phyloP scores from a whole-genome alignment of 1,140 invertebrate species.

The Saccostrea echinata region DNA sequence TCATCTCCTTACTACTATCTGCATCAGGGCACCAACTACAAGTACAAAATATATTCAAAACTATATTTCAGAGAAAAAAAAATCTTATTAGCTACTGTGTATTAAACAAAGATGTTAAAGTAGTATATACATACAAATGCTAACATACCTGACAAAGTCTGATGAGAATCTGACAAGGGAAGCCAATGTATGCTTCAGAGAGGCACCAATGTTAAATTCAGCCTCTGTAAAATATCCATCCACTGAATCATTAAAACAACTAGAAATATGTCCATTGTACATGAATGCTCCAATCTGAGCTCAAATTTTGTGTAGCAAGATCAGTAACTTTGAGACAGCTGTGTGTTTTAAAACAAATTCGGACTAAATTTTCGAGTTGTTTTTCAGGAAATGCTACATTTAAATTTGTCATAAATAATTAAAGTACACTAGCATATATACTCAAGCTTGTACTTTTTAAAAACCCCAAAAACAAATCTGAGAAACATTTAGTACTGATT shows the following conservation, averaged over 20 bases:
- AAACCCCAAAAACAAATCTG: too few species aligned
- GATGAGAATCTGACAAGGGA: constrained; percentile 86
- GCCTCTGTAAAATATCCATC: constrained; percentile 81
- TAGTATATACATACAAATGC: background rate
- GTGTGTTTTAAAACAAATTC: too few species aligned
- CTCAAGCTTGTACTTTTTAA: too few species aligned
- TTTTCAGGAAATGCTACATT: too few species aligned
- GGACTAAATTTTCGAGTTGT: too few species aligned
- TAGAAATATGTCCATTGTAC: background rate
- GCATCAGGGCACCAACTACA: constrained; percentile 81
- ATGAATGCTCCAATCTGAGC: too few species aligned
- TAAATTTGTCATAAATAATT: too few species aligned
- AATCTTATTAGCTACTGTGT: background rate
- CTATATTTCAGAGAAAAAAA: background rate
- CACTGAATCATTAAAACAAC: background rate
- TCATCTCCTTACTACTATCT: constrained; percentile 80
- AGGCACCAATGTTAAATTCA: constrained; percentile 85
- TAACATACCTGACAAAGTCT: constrained; percentile 84
- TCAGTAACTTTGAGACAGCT: too few species aligned
- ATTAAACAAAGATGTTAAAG: background rate
- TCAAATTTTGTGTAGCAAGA: too few species aligned
- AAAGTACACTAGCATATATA: too few species aligned
- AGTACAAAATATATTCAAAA: background rate
- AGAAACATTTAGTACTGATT: too few species aligned
- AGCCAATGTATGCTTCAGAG: constrained; percentile 85